A percentile compares a stretch with the other conserved stretches of the same genome.
Evolutionary conservation across 2,113 vertebrate species (phyloP).

Genomic region (Tragelaphus strepsiceros): DNA sequence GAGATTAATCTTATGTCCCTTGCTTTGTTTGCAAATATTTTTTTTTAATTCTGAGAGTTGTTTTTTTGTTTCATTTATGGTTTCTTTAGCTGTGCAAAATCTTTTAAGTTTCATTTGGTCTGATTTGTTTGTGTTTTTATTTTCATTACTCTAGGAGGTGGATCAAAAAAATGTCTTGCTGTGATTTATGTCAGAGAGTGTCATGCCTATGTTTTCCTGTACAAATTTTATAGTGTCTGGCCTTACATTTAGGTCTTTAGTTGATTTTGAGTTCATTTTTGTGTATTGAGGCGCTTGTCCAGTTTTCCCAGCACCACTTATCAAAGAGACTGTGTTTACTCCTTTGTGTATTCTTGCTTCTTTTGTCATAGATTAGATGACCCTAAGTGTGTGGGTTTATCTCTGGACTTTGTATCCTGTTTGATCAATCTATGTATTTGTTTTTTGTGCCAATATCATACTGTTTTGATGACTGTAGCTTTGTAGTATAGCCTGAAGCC

Average conservation of each 20-base stretch:
- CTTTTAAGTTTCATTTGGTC: not conserved
- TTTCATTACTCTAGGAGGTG: not conserved
- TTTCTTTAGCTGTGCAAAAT: not conserved
- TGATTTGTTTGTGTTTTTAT: not conserved
- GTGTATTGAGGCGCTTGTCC: not conserved
- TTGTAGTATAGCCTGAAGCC: not conserved
- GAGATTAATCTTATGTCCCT: not conserved
- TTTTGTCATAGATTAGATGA: not conserved
- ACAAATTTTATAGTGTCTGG: not conserved
- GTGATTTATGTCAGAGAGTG: not conserved
- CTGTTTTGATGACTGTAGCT: not conserved
- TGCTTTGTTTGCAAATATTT: not conserved
- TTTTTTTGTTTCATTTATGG: not conserved
- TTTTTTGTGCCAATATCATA: not conserved
- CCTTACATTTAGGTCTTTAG: not conserved
- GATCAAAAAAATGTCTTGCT: not conserved
- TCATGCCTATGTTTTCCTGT: not conserved
- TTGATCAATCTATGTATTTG: not conserved
- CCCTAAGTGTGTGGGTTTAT: not conserved
- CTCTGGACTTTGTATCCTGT: not conserved
- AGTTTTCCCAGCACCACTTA: not conserved
- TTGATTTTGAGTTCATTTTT: not conserved
- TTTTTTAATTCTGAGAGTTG: not conserved
- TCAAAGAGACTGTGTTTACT: not conserved
- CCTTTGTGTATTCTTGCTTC: not conserved